Evolutionary conservation across 2,888 invertebrate genomes (phyloP).

Genomic region (Pammene aurita): DNA sequence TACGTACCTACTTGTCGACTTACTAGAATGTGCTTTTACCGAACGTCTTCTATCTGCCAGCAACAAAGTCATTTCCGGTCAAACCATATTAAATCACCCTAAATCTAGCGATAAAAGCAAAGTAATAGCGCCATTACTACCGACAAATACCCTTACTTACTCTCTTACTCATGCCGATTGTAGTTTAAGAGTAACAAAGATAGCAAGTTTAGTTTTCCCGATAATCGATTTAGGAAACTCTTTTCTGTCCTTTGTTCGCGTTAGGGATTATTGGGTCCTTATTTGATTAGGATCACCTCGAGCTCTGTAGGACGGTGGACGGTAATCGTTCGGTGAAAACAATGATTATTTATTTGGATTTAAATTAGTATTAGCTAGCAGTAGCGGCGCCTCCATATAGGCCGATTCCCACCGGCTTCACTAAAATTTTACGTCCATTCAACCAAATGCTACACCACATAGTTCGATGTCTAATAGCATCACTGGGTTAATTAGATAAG

Average conservation of each 20-base stretch:
- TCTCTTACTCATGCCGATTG: not conserved
- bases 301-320: not conserved
- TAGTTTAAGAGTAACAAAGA: constrained; percentile 2
- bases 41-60: not conserved
- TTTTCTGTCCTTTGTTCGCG: constrained; percentile 2
- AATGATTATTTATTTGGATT: not conserved
- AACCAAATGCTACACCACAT: too few species aligned
- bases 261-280: constrained; percentile 21
- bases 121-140: constrained; percentile 7
- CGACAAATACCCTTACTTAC: not conserved
- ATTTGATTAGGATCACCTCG: constrained; percentile 18
- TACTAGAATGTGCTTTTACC: not conserved
- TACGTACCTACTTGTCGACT: too few species aligned
- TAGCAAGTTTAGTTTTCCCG: constrained; percentile 8
- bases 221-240: constrained; percentile 7
- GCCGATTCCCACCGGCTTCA: too few species aligned
- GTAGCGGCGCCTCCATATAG: not conserved
- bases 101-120: constrained; percentile 19
- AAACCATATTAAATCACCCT: constrained; percentile 24
- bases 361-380: not conserved
- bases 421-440: too few species aligned
- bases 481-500: too few species aligned
- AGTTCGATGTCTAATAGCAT: too few species aligned
- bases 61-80: not conserved
- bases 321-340: not conserved